Conservation (phyloP, 2,888 invertebrate species). For the Venusia cambrica region DNA sequence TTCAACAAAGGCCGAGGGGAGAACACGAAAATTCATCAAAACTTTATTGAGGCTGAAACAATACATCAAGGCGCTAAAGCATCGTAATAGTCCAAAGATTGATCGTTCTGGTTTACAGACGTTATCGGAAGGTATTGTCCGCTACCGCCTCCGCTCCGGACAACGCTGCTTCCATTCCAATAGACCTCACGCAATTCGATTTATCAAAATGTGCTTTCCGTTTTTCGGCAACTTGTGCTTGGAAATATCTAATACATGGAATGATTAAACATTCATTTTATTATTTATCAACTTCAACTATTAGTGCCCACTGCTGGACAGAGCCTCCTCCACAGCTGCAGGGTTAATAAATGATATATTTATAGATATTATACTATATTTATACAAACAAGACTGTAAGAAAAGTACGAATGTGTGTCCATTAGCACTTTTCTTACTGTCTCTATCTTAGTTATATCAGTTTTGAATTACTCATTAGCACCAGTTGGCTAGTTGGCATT, state of each 20-base stretch:
- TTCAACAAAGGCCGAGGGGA: slow-evolving; percentile 65
- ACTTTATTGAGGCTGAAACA: slow-evolving; percentile 79
- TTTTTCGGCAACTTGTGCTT: slow-evolving; percentile 8
- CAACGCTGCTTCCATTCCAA: slow-evolving; percentile 1
- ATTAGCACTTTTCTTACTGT: too few species aligned
- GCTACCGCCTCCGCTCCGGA: slow-evolving; percentile 33
- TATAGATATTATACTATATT: too few species aligned
- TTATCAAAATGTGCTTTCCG: slow-evolving; percentile 6
- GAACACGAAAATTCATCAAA: slow-evolving; percentile 78
- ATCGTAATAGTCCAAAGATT: slow-evolving; percentile 77
- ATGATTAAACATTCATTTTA: too few species aligned
- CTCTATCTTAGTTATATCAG: too few species aligned
- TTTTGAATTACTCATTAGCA: too few species aligned
- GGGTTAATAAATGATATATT: too few species aligned
- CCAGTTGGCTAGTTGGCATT: too few species aligned
- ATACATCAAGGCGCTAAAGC: slow-evolving; percentile 79
- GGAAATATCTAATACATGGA: slow-evolving; percentile 1
- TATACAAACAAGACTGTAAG: too few species aligned
- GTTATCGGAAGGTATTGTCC: slow-evolving; percentile 63
- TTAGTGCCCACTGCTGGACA: too few species aligned
- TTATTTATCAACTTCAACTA: too few species aligned
- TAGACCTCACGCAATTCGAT: slow-evolving; percentile 6
- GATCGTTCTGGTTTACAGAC: slow-evolving; percentile 67
- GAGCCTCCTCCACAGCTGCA: too few species aligned
- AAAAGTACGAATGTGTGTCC: too few species aligned